Evolutionary conservation across 1,140 invertebrate genomes (phyloP).

Genomic region (Protaetia brevitarsis): DNA sequence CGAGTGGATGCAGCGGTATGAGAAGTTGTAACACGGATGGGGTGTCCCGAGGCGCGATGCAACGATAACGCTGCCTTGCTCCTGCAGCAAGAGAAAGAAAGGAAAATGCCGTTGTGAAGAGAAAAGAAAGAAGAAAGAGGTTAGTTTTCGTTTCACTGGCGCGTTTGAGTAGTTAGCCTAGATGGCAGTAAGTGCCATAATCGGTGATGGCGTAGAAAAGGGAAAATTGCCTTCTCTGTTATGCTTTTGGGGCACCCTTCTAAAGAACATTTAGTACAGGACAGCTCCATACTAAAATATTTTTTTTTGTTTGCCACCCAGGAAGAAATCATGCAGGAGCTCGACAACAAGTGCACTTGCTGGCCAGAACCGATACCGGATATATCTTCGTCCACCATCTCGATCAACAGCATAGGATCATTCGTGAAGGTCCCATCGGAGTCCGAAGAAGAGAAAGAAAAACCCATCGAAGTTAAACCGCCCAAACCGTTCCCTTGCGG

Average conservation of each 20-base stretch:
- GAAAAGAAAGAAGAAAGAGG: not conserved
- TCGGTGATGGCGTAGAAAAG: no score
- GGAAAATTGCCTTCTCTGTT: no score
- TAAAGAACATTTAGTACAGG: no score
- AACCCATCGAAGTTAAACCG: constrained; percentile 8
- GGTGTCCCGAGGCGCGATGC: no score
- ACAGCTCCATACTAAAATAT: no score
- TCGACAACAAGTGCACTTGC: constrained; percentile 12
- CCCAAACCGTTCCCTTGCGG: not conserved
- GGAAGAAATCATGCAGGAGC: not conserved
- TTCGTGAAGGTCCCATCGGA: not conserved
- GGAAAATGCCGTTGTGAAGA: not conserved
- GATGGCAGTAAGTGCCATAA: no score
- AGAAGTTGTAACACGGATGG: no score
- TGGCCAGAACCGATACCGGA: not conserved
- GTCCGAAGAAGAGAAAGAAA: not conserved
- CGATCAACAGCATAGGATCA: not conserved
- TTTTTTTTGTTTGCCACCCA: not conserved
- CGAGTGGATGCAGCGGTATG: no score
- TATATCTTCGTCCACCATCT: not conserved
- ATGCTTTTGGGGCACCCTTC: no score
- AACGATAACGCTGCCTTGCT: no score
- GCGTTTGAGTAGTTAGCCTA: no score
- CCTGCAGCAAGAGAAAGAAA: not conserved
- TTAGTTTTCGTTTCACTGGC: no score